Base-by-base conservation (phyloP, 2,113 vertebrate species). In the Atherinomorus stipes region DNA sequence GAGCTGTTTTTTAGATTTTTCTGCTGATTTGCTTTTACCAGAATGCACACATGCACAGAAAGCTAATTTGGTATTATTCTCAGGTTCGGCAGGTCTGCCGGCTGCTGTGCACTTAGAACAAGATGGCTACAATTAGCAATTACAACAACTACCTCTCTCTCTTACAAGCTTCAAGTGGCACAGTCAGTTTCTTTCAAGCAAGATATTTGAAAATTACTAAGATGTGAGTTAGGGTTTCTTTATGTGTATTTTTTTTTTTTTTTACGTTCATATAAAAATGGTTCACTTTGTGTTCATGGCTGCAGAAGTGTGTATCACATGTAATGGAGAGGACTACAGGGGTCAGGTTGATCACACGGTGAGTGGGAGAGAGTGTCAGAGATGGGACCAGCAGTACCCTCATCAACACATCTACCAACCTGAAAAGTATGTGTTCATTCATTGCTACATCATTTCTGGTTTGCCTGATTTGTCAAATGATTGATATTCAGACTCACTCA, bases 361-460 rank as follows among this genome's bases (percentile, higher is more conserved):
- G 47, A 96, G 76, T 0, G 96, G 96, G 34, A 91, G 23, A 0
- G 97, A 99, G 89, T 99, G 97, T 85, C 97, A 99, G 89, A 94
- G 98, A 83, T 99, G 97, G 97, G 97, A 99, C 88, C 94, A 96
- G 86, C 97, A 99, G 90, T 89, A 90, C 69, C 97, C 97, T 0
- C 98, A 99, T 70, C 90, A 93, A 25, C 97, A 99, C 81, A 96
- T 96, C 71, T 99, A 96, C 80, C 93, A 96, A 74, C 97, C 98
- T 0, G 83, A 95, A 80, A 99, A 96, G 98, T 99, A 95, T 21
- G 19, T 28, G 4, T 13, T 15, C 12, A 42, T 26, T 65, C 50
- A 26, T 57, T n/a, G 16, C 56, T 63, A 15, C 21, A 10, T 28
- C 45, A 42, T 7, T 18, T 45, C 9, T 61, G 23, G 12, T 44